These are phyloP conservation scores for Euschistus heros DNA, from an alignment of 1,140 invertebrate species.

Conservation along the genomic window DNA sequence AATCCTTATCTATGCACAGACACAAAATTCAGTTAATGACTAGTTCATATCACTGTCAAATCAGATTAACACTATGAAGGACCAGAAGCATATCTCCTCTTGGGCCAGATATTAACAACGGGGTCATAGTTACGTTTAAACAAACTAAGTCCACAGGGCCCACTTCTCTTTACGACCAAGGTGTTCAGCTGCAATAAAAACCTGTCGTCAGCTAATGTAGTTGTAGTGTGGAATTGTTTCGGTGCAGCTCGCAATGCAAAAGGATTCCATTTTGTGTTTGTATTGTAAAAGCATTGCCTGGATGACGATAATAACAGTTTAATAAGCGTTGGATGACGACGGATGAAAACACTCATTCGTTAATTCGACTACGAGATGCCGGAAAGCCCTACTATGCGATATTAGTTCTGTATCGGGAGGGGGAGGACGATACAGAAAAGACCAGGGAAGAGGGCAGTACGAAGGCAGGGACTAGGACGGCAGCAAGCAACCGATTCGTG, in stretches of 20 bases:
- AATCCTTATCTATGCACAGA: constrained; percentile 1
- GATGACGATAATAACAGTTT: constrained; percentile 1
- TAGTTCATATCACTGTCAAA: background rate
- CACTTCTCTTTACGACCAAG: constrained; percentile 31
- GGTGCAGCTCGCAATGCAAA: constrained; percentile 20
- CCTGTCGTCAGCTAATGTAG: constrained; percentile 38
- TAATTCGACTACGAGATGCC: background rate
- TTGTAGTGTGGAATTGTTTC: constrained; percentile 22
- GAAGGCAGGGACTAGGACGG: background rate
- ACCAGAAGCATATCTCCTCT: constrained; percentile 25
- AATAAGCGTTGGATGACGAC: constrained; percentile 1
- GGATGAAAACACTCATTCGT: constrained; percentile 6
- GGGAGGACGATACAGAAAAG: background rate
- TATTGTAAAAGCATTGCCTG: constrained; percentile 17
- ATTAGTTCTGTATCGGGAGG: constrained; percentile 6
- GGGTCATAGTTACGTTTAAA: background rate
- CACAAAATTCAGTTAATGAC: background rate
- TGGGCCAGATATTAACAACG: constrained; percentile 12
- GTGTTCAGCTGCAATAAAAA: constrained; percentile 32
- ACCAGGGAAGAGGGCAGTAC: background rate
- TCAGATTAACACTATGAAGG: constrained; percentile 21
- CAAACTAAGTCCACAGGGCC: constrained; percentile 19
- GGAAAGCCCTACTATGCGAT: background rate
- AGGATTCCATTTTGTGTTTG: constrained; percentile 18
- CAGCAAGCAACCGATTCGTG: constrained; percentile 3